Evolutionary conservation across 2,888 invertebrate species (phyloP).

Genomic region (Rhingia rostrata): DNA sequence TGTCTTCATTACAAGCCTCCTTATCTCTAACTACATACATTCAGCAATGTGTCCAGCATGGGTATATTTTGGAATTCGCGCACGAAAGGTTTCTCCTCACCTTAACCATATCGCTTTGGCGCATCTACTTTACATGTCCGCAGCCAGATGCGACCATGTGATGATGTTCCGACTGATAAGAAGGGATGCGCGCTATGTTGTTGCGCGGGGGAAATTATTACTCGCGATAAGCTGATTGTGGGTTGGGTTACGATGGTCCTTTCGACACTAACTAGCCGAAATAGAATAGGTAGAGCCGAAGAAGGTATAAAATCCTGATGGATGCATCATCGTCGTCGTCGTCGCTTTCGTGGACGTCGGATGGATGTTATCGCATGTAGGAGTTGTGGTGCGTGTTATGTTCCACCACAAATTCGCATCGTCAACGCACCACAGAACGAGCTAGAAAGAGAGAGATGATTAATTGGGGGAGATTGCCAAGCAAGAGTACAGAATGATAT

Average conservation of each 20-base stretch:
- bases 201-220: slow-evolving; percentile 64
- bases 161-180: slow-evolving; percentile 65
- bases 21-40: slow-evolving; percentile 56
- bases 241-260: slow-evolving; percentile 67
- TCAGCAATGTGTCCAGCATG: slow-evolving; percentile 50
- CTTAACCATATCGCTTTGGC: slow-evolving; percentile 55
- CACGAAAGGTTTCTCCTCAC: slow-evolving; percentile 63
- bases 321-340: slow-evolving; percentile 32
- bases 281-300: neutral
- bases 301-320: slow-evolving; percentile 42
- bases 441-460: slow-evolving; percentile 54
- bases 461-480: slow-evolving; percentile 71
- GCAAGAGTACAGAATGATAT: slow-evolving; percentile 54
- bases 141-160: slow-evolving; percentile 70
- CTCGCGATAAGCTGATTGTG: slow-evolving; percentile 73
- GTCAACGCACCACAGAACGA: slow-evolving; percentile 26
- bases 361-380: slow-evolving; percentile 69
- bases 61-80: slow-evolving; percentile 24
- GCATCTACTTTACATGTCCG: slow-evolving; percentile 71
- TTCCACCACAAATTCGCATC: slow-evolving; percentile 3
- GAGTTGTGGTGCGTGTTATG: slow-evolving; percentile 64
- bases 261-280: slow-evolving; percentile 50
- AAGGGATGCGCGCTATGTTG: slow-evolving; percentile 60
- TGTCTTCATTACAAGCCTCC: slow-evolving; percentile 71
- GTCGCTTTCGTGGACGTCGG: slow-evolving; percentile 15